Conservation (phyloP, 2,113 vertebrate genomes). For the Sturnus vulgaris region DNA sequence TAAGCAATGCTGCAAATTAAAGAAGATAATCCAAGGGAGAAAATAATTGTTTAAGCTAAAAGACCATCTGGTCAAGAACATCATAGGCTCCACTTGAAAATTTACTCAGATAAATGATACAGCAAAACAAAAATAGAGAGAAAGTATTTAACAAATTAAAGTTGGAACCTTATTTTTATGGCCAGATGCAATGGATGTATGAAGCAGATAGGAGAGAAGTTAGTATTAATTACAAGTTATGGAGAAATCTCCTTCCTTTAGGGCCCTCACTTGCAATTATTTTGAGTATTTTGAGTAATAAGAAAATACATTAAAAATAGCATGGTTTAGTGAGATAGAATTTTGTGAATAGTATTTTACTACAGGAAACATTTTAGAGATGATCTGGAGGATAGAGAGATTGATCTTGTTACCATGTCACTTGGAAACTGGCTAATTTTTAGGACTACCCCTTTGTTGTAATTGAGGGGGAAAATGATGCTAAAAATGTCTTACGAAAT, state of each 20-base stretch:
- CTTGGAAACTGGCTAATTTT: neutral
- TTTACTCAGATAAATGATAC: neutral
- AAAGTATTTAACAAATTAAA: neutral
- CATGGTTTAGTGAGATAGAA: neutral
- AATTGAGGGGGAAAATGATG: neutral
- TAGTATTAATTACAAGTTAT: neutral
- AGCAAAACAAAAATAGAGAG: neutral
- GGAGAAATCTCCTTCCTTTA: neutral
- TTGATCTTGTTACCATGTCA: neutral
- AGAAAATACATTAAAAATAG: neutral
- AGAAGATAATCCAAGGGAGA: neutral
- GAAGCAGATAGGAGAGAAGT: neutral
- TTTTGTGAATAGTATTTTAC: neutral
- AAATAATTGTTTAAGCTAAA: neutral
- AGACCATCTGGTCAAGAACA: neutral
- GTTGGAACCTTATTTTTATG: neutral
- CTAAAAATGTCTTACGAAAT: neutral
- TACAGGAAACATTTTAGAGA: neutral
- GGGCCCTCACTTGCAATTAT: neutral
- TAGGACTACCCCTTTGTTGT: neutral
- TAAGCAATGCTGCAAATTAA: neutral
- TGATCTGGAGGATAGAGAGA: neutral
- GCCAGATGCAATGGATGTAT: neutral
- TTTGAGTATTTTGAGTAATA: neutral
- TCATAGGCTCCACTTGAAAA: neutral